Base-by-base conservation (phyloP, 2,113 vertebrate species). In the Rallus limicola region DNA sequence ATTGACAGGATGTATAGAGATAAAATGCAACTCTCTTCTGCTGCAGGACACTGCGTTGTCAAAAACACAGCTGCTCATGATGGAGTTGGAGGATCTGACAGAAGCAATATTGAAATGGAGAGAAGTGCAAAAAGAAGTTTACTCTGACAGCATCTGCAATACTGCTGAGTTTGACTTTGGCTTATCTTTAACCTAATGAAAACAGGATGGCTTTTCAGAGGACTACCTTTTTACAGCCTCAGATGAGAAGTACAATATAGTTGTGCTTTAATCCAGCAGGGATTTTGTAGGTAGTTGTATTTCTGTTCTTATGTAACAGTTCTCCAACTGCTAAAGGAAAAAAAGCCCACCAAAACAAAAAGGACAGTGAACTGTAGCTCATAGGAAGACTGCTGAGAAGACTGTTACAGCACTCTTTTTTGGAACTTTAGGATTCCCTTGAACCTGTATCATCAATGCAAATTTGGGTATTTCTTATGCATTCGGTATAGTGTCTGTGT, bases 41-140 rank as follows among this genome's bases (percentile, higher is more conserved):
- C 91, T 97, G 92, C 91, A 99, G 99, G 98, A 98, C 38, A 76
- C 89, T 31, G 98, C 97, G 68, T 91, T 98, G 72, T 88, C 95
- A 69, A 98, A 98, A 77, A 95, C 98, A 67, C 97, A 99, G 65
- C 21, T 97, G 89, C 97, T 98, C 3, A 95, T 97, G 70, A 94
- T 97, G 10, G 97, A 99, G 20, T 93, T 98, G 60, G 98, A 99
- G 94, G 97, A 97, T 82, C 87, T 99, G 93, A 95, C 97, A 91
- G 97, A 97, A 38, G 97, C 98, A 94, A 98, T 99, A 92, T 59
- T 99, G 64, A 97, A 97, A 55, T 98, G 98, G 98, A 97, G 96
- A 93, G 93, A 98, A 15, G 82, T 97, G 44, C 97, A 98, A 82
- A 98, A 97, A n/a, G 92, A 91, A 82, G 36, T 55, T 11, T 97